Evolutionary conservation across 2,113 vertebrate genomes (phyloP), one percentile per base, ranked within the genome.

Genomic region (Muntiacus reevesi): DNA sequence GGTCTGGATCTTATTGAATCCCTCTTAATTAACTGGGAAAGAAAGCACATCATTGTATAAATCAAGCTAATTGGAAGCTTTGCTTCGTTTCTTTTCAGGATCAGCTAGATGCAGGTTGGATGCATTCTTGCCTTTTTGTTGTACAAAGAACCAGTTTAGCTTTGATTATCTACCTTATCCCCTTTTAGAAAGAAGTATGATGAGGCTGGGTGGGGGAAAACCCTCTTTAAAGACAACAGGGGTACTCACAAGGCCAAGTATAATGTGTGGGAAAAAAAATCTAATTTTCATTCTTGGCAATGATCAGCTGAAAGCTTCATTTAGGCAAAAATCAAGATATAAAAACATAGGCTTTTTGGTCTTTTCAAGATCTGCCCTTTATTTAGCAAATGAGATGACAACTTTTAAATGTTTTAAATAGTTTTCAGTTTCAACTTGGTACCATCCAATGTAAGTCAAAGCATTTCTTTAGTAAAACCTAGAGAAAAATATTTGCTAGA

Each of bases 11-110:
- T 96, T 87, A 91, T 4, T 67, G 79, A 89, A 71, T 59, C 28
- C 47, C 36, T 96, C 91, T 94, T 98, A 94, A 98, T 98, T 98
- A 98, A 97, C 92, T 57, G 50, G 85, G 57, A 78, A 90, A 96
- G 94, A 98, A 98, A 97, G 96, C 45, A 52, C 85, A 7, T 82
- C 81, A 97, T 96, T 97, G 94, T 95, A 19, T 55, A 81, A 84
- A 76, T 40, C 33, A 54, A 81, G 52, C 67, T 89, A 93, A 95
- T 59, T 55, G 85, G 92, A 97, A 97, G 62, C 36, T 33, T 47
- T 36, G 36, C 74, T 90, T 87, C 76, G 45, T 25, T 57, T 83
- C 33, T 96, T 88, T 97, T 64, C 62, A 85, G 12, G 84, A 74
- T 85, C 25, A 84, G 82, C 67, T 88, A 57, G n/a, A 40, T 54